These are phyloP conservation scores for Xyrichtys novacula DNA, from an alignment of 2,797 vertebrate genomes.

Conservation along the genomic window DNA sequence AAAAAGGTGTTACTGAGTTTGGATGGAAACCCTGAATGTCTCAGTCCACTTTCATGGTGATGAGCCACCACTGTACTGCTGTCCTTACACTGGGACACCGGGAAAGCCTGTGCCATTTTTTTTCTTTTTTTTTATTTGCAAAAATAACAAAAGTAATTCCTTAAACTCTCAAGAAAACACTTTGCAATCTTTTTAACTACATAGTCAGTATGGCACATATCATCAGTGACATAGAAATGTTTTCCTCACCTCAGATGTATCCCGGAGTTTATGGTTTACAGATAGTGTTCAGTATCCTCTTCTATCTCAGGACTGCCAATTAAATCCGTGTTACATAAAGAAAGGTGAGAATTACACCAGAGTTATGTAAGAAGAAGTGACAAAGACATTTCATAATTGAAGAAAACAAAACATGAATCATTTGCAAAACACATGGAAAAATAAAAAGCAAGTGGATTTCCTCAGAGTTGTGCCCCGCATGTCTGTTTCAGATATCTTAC, in stretches of 20 bases:
- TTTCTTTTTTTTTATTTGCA: too few relatives aligned
- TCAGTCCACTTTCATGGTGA: too few relatives aligned
- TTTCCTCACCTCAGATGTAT: not conserved
- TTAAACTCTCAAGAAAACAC: too few relatives aligned
- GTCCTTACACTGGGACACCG: too few relatives aligned
- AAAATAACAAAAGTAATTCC: too few relatives aligned
- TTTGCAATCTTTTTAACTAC: too few relatives aligned
- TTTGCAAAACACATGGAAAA: not conserved
- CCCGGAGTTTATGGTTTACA: not conserved
- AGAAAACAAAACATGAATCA: not conserved
- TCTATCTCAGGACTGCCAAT: constrained; percentile 18
- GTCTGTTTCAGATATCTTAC: not conserved
- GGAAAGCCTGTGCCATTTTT: too few relatives aligned
- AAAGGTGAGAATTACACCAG: constrained; percentile 15
- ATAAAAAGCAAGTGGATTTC: not conserved
- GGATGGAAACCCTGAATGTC: too few relatives aligned
- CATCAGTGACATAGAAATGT: not conserved
- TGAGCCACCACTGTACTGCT: too few relatives aligned
- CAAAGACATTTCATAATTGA: constrained; percentile 1
- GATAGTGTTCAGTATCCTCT: constrained; percentile 10
- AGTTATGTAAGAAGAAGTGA: constrained; percentile 14
- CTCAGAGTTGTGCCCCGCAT: not conserved
- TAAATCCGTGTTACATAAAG: constrained; percentile 19
- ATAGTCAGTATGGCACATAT: not conserved
- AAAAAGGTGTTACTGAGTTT: too few relatives aligned